Percentiles rank a stretch among this genome's conserved stretches.
Evolutionary conservation across 2,113 vertebrate genomes (phyloP).

Genomic region (Astur gentilis): DNA sequence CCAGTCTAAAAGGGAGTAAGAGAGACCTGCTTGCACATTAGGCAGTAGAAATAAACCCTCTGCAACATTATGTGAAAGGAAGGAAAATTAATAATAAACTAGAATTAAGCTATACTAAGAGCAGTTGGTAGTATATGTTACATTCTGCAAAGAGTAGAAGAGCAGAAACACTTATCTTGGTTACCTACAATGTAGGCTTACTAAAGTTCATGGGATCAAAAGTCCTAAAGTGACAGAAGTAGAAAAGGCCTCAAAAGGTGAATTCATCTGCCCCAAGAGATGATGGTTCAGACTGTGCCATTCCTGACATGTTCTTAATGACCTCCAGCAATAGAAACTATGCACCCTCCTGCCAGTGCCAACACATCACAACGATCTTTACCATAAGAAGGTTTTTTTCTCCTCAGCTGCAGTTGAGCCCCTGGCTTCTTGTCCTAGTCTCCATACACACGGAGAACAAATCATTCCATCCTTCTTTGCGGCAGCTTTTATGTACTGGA

Average conservation of each 20-base stretch:
- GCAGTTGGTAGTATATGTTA: background rate
- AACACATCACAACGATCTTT: background rate
- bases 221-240: background rate
- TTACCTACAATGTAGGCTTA: background rate
- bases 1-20: constrained; percentile 38
- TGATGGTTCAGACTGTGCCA: background rate
- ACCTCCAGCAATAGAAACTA: background rate
- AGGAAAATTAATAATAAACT: background rate
- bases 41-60: background rate
- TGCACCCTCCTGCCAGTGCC: background rate
- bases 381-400: background rate
- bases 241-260: background rate
- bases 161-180: background rate
- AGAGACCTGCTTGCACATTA: background rate
- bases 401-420: background rate
- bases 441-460: background rate
- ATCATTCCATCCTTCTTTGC: background rate
- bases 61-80: background rate
- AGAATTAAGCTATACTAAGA: background rate
- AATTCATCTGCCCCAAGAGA: background rate
- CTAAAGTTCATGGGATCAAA: background rate
- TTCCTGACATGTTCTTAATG: background rate
- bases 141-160: background rate
- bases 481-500: background rate
- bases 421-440: background rate